A percentile compares a stretch with the other conserved stretches of the same genome.
Evolutionary conservation across 2,113 vertebrate genomes (phyloP).

Genomic region (Orientallactaga bullata): DNA sequence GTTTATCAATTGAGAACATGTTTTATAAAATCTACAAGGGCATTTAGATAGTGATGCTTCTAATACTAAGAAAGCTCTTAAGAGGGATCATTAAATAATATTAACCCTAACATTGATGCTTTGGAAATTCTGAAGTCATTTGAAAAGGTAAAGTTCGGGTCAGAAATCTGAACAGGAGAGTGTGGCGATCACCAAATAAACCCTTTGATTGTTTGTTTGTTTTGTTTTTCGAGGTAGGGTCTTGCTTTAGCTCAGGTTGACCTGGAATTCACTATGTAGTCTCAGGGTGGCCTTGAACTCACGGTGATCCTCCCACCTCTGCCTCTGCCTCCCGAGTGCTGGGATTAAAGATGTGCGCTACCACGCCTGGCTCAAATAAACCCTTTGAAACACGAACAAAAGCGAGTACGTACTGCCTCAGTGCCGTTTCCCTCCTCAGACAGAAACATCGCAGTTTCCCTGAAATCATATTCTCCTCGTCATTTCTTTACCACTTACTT

Average conservation of each 20-base stretch:
- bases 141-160: background rate
- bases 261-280: too few relatives aligned
- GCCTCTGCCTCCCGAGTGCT: too few relatives aligned
- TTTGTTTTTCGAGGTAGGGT: too few relatives aligned
- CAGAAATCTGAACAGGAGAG: background rate
- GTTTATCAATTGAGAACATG: background rate
- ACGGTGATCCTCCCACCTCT: too few relatives aligned
- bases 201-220: too few relatives aligned
- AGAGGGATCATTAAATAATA: constrained; percentile 11
- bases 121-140: background rate
- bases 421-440: background rate
- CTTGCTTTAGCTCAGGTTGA: too few relatives aligned
- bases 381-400: background rate
- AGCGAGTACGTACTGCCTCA: background rate
- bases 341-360: too few relatives aligned
- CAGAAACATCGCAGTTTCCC: background rate
- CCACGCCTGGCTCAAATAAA: too few relatives aligned
- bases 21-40: background rate
- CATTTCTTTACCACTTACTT: background rate
- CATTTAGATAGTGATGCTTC: background rate
- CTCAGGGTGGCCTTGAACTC: too few relatives aligned
- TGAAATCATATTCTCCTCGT: background rate
- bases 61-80: background rate
- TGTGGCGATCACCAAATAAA: background rate
- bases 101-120: background rate